Evolutionary conservation across 2,797 vertebrate species (phyloP).

Genomic region (Neosalanx taihuensis): DNA sequence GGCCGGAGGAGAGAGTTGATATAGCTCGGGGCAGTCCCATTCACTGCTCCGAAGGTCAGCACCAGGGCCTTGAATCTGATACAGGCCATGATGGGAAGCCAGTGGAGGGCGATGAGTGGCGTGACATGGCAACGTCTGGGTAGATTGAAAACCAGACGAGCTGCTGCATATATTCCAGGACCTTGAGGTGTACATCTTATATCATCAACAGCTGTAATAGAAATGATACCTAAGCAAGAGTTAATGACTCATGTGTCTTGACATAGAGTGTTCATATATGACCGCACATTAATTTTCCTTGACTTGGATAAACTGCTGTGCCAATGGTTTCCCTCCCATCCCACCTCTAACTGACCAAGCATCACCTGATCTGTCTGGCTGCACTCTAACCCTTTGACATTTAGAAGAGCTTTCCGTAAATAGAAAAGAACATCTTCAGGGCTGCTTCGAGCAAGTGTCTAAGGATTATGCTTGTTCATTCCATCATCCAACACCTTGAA

Average conservation of each 20-base stretch:
- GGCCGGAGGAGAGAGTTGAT: no score
- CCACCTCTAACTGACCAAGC: not conserved
- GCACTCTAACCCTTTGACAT: slow-evolving; percentile 63
- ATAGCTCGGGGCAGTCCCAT: no score
- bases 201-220: not conserved
- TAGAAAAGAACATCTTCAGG: slow-evolving; percentile 47
- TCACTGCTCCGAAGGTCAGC: no score
- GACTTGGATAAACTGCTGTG: not conserved
- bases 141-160: no score
- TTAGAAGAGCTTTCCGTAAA: slow-evolving; percentile 68
- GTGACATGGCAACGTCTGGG: no score
- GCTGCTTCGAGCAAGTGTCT: not conserved
- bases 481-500: not conserved
- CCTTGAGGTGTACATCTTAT: no score
- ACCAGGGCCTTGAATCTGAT: no score
- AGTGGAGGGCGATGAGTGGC: no score
- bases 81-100: no score
- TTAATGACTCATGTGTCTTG: not conserved
- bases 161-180: no score
- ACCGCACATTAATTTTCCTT: not conserved
- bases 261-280: not conserved
- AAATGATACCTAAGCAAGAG: not conserved
- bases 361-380: slow-evolving; percentile 47
- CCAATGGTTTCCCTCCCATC: not conserved
- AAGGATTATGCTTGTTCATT: not conserved